Evolutionary conservation across 2,797 vertebrate species (phyloP).

Genomic region (Pristis pectinata): DNA sequence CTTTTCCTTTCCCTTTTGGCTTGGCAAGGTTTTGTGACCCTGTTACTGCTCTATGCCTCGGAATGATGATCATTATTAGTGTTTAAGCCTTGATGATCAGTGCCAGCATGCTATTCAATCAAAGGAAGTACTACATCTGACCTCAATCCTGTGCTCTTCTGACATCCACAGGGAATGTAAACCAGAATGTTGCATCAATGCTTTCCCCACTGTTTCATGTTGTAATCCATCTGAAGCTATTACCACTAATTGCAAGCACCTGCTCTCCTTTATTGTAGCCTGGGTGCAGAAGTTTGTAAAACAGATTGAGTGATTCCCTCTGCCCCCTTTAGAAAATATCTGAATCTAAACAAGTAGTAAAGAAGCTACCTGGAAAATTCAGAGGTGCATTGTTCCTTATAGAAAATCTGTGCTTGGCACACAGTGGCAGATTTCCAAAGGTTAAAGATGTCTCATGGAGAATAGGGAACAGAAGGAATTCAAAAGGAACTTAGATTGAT

Average conservation of each 20-base stretch:
- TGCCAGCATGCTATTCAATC: background rate
- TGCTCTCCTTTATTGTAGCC: background rate
- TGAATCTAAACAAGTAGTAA: background rate
- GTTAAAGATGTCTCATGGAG: background rate
- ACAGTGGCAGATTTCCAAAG: background rate
- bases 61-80: background rate
- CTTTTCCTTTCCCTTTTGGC: too few relatives aligned
- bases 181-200: background rate
- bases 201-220: background rate
- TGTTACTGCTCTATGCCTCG: background rate
- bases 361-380: background rate
- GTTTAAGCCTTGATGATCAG: background rate
- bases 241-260: background rate
- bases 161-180: background rate
- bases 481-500: background rate
- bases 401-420: background rate
- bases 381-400: background rate
- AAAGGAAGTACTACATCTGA: background rate
- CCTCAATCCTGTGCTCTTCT: constrained; percentile 3
- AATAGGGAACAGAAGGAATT: background rate
- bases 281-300: background rate
- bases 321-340: background rate
- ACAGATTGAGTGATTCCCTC: background rate
- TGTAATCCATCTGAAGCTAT: background rate
- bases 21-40: background rate